A percentile compares a stretch with the other conserved stretches of the same genome.
Conservation (phyloP, 2,888 invertebrate genomes). For the Lordiphosa fenestrarum region DNA sequence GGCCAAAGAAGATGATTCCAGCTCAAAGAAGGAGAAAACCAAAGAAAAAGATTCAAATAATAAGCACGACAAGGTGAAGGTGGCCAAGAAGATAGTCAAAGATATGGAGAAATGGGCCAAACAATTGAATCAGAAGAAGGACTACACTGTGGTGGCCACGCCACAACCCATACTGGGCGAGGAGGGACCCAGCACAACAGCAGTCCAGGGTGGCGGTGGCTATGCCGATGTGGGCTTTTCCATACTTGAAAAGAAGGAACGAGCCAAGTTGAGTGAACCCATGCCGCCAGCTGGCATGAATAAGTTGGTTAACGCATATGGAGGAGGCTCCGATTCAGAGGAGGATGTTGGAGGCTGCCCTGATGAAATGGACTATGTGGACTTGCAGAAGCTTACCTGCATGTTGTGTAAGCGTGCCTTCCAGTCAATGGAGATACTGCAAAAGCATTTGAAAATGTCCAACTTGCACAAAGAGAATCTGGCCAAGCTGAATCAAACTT, state of each 20-base stretch:
- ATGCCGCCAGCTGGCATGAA: constrained; percentile 68
- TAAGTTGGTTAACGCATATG: constrained; percentile 86
- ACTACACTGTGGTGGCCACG: constrained; percentile 81
- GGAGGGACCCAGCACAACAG: constrained; percentile 53
- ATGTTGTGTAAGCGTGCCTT: constrained; percentile 97
- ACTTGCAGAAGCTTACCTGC: constrained; percentile 95
- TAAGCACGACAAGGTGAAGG: constrained; percentile 96
- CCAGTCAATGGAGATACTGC: constrained; percentile 92
- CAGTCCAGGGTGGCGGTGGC: constrained; percentile 80
- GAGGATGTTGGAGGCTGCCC: constrained; percentile 46
- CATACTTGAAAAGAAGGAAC: constrained; percentile 89
- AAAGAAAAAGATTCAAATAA: constrained; percentile 54
- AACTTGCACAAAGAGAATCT: constrained; percentile 96
- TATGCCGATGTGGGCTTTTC: constrained; percentile 97
- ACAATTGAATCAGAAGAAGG: constrained; percentile 97
- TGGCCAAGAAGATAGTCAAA: constrained; percentile 98
- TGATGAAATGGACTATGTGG: constrained; percentile 89
- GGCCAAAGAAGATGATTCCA: constrained; percentile 60
- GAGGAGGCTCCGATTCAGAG: constrained; percentile 88
- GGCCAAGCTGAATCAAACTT: constrained; percentile 80
- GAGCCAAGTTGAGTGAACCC: constrained; percentile 74
- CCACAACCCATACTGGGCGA: constrained; percentile 68
- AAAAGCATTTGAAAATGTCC: constrained; percentile 95
- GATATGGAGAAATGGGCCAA: constrained; percentile 95
- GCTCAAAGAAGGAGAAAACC: constrained; percentile 81